Conservation (phyloP, 2,797 vertebrate species). For the Malurus splendens region DNA sequence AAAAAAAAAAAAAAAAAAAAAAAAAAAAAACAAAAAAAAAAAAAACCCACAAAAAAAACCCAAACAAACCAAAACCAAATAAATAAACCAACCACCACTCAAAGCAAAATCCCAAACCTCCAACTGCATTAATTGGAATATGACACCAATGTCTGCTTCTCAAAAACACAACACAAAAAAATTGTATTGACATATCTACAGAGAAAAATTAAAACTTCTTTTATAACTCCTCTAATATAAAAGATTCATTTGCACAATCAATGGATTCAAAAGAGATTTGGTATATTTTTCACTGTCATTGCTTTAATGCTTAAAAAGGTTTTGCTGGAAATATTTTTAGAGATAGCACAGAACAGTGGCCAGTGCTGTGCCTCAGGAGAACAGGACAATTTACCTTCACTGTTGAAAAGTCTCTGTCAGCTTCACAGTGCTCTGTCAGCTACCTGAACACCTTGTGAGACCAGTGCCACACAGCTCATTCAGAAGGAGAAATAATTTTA, state of each 20-base stretch:
- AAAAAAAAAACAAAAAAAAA: too few species aligned
- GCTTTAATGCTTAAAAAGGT: not conserved
- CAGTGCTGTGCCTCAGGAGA: not conserved
- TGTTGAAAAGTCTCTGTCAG: not conserved
- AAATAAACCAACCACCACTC: not conserved
- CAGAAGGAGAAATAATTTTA: not conserved
- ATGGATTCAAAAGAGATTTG: not conserved
- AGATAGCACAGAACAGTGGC: not conserved
- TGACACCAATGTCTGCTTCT: slow-evolving; percentile 19
- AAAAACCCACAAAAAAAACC: not conserved
- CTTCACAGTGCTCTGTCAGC: not conserved
- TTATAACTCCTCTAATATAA: not conserved
- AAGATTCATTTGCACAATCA: not conserved
- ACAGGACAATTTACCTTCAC: not conserved
- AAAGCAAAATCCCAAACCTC: not conserved
- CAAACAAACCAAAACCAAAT: not conserved
- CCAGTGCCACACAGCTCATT: not conserved
- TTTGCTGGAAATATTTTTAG: not conserved
- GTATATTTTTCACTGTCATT: not conserved
- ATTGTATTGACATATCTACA: not conserved
- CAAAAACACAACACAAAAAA: not conserved
- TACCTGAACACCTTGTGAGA: not conserved
- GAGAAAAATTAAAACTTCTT: not conserved
- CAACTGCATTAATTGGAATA: slow-evolving; percentile 29
- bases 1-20: too few species aligned